phyloP scores from a whole-genome alignment of 1,140 invertebrate genomes.

The Chionoecetes opilio region DNA sequence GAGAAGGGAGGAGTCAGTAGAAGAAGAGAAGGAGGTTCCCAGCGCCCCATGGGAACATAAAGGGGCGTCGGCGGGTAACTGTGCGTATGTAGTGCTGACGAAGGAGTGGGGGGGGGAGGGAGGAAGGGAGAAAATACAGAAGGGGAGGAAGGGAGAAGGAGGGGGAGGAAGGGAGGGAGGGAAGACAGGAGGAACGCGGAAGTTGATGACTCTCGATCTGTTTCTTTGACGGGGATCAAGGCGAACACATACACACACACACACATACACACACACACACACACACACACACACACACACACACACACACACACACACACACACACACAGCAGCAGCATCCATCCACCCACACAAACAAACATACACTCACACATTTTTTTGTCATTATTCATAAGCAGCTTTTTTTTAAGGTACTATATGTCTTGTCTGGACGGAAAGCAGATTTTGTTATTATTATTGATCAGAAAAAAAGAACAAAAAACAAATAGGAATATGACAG shows the following conservation, averaged over 20 bases:
- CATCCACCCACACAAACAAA: no score
- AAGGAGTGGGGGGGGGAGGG: neutral
- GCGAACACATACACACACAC: conserved; percentile 4
- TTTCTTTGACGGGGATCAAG: conserved; percentile 5
- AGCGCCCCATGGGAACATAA: no score
- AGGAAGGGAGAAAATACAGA: neutral
- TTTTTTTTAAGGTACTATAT: no score
- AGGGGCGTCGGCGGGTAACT: neutral
- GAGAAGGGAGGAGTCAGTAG: no score
- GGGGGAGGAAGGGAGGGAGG: neutral
- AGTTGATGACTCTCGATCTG: neutral
- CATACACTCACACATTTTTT: no score
- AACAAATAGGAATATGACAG: neutral
- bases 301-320: neutral
- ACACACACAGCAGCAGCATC: neutral
- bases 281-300: conserved; percentile 16
- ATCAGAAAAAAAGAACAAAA: neutral
- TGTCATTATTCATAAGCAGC: no score
- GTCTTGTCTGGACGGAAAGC: no score
- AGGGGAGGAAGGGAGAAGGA: neutral
- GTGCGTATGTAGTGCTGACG: neutral
- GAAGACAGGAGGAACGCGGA: neutral
- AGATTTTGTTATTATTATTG: no score
- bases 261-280: conserved; percentile 9
- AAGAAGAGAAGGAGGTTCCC: no score